Base-by-base conservation (phyloP, 2,888 invertebrate species). In the Oscheius myriophilus region DNA sequence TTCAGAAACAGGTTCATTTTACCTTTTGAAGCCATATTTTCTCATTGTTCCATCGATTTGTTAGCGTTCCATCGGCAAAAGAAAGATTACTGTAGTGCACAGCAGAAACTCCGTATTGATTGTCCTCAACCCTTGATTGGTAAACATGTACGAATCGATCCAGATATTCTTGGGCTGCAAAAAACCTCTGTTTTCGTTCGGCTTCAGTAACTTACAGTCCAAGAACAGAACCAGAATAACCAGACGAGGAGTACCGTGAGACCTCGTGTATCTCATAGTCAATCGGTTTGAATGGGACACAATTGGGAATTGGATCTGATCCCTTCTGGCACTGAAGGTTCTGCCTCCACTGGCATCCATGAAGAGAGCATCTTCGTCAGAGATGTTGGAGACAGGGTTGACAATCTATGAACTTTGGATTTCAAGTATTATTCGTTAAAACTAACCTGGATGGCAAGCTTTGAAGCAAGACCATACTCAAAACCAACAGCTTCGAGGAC, bases 311-410 rank as follows among this genome's bases (percentile, higher is more conserved):
- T 93, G 91, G 0, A 77, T 72, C 23, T 72, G 74, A 67, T 78
- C 75, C 41, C 67, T 71, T 23, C 78, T 41, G 1, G 75, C 78
- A 41, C 75, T 75, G 70, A 68, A 78, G 1, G 69, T 63, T 54
- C 69, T 71, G 49, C 72, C 72, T n/a, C 71, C 72, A 41, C 61
- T 67, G 23, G 71, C 65, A 62, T 78, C 78, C 0, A 67, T 69
- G 54, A 85, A 76, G 21, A 84, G 91, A 46, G 91, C 90, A 69
- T 96, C 92, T 79, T 91, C 90, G 88, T 96, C 96, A 71, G 92
- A 91, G 86, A 93, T 93, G 80, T 93, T 92, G 70, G 94, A 92
- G 0, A 95, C 76, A 0, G 85, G 94, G 88, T 95, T 95, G 4
- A 96, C 88, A 18, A 96, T 90, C 87, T 95, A 94, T 53, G 18